Evolutionary conservation across 2,888 invertebrate genomes (phyloP).

Genomic region (Eucera pruinosa): DNA sequence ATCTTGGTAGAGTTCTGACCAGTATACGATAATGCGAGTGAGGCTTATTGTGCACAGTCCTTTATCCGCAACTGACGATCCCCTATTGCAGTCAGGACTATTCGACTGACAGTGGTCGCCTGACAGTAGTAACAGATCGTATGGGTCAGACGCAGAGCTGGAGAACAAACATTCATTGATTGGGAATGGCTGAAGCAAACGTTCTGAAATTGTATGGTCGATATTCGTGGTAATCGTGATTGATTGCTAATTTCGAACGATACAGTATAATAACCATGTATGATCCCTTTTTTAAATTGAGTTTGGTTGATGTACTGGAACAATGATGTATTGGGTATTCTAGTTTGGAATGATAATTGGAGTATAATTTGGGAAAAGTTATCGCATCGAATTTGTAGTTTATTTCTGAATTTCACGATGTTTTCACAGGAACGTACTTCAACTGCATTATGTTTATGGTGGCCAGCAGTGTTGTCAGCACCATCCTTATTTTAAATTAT

Average conservation of each 20-base stretch:
- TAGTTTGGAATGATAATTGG: neutral
- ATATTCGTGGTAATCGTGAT: conserved; percentile 14
- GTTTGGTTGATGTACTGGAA: too few species aligned
- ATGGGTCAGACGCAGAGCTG: conserved; percentile 36
- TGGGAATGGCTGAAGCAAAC: neutral
- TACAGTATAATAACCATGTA: neutral
- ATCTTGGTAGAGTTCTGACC: conserved; percentile 16
- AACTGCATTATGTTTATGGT: conserved; percentile 99
- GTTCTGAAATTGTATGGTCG: conserved; percentile 28
- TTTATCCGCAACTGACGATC: conserved; percentile 37
- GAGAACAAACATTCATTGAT: conserved; percentile 33
- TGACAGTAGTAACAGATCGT: conserved; percentile 48
- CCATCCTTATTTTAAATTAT: conserved; percentile 98
- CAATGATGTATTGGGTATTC: too few species aligned
- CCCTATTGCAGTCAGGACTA: conserved; percentile 29
- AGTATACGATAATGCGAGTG: neutral
- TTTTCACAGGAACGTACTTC: conserved; percentile 94
- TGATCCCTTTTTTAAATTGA: neutral
- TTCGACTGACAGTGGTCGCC: conserved; percentile 27
- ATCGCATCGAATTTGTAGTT: neutral
- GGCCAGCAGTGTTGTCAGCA: conserved; percentile 98
- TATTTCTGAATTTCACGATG: conserved; percentile 9
- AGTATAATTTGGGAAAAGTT: neutral
- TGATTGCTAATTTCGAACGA: neutral
- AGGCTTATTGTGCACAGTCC: conserved; percentile 35